These are phyloP conservation scores for Cryptoleucopteryx plumbea DNA, from an alignment of 2,113 vertebrate genomes.

Conservation along the genomic window DNA sequence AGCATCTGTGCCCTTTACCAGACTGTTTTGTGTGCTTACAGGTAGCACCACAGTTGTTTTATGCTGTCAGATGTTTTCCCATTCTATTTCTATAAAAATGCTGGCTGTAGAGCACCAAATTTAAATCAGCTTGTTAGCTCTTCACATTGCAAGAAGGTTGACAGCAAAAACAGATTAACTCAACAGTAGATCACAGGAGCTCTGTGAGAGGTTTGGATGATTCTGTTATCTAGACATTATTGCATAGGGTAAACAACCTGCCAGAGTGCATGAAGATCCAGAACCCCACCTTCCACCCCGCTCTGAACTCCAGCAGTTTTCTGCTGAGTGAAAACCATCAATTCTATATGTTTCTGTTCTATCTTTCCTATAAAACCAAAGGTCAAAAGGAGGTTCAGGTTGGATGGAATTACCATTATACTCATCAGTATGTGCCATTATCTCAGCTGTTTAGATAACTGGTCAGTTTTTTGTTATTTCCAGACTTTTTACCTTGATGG, in stretches of 20 bases:
- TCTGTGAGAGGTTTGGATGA: background rate
- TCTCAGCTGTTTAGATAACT: background rate
- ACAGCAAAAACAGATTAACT: background rate
- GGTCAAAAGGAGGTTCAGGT: background rate
- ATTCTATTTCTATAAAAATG: background rate
- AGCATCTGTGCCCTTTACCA: background rate
- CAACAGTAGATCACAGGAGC: background rate
- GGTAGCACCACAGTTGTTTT: background rate
- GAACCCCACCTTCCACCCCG: background rate
- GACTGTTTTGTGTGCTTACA: background rate
- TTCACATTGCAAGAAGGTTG: background rate
- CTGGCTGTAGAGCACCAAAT: background rate
- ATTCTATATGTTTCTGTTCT: background rate
- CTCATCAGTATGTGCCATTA: background rate
- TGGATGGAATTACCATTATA: background rate
- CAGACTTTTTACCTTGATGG: background rate
- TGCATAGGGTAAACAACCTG: background rate
- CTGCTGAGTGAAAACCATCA: background rate
- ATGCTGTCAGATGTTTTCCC: background rate
- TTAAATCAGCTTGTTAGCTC: background rate
- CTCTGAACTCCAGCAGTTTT: background rate
- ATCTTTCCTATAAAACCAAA: background rate
- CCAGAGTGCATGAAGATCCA: background rate
- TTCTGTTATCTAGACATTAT: background rate
- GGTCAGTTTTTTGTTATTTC: background rate